Conservation (phyloP, 2,797 vertebrate species). For the Acrocephalus scirpaceus region DNA sequence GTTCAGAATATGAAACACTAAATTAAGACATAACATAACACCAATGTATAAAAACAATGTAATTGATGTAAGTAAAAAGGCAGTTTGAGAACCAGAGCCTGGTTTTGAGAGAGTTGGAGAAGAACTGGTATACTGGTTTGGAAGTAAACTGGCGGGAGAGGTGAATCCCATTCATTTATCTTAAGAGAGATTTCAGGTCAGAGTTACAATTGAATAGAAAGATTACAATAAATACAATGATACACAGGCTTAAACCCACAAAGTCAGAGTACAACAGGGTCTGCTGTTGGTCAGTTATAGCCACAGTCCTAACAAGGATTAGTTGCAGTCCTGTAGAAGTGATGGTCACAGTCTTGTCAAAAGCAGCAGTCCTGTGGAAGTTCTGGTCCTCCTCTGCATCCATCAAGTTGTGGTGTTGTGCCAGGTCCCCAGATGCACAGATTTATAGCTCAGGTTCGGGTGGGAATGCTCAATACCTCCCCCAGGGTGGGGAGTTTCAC, state of each 20-base stretch:
- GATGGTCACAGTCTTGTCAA: neutral
- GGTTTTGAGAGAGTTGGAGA: neutral
- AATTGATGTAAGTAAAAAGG: neutral
- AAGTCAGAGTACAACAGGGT: too few relatives aligned
- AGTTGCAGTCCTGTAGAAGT: neutral
- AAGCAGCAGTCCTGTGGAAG: neutral
- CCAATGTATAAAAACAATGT: neutral
- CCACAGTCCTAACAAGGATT: neutral
- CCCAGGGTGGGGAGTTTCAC: neutral
- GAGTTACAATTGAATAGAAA: neutral
- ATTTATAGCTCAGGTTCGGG: neutral
- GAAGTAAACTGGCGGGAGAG: neutral
- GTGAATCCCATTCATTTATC: neutral
- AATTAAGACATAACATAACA: neutral
- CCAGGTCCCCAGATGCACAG: neutral
- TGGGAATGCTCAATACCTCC: neutral
- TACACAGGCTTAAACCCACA: neutral
- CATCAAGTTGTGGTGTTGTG: neutral
- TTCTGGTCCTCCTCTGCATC: neutral
- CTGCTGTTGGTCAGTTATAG: neutral
- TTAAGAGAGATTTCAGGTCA: neutral
- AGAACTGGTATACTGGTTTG: neutral
- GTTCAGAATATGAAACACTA: neutral
- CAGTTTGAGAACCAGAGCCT: neutral
- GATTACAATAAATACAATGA: neutral